phyloP scores from a whole-genome alignment of 2,113 vertebrate species.

The Ondatra zibethicus region DNA sequence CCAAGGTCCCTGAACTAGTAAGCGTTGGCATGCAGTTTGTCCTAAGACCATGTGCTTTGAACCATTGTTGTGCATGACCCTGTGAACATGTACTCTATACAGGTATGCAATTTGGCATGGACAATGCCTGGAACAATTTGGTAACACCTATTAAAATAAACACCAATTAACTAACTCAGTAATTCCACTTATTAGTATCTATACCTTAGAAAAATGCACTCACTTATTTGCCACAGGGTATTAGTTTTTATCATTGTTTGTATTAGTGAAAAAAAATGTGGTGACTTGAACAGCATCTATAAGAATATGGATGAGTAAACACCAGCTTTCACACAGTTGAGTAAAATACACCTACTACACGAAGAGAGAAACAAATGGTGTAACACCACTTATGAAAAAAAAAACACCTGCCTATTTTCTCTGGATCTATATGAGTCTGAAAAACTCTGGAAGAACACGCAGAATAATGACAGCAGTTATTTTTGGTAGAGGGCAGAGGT shows the following conservation, averaged over 20 bases:
- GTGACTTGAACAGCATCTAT: not conserved
- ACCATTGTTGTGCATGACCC: not conserved
- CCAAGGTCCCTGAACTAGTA: not conserved
- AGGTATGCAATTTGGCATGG: not conserved
- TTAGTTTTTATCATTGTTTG: not conserved
- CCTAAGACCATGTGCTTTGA: not conserved
- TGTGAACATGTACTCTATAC: not conserved
- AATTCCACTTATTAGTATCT: conserved; percentile 19
- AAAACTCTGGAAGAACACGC: not conserved
- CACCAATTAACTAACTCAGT: not conserved
- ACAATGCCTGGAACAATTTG: not conserved
- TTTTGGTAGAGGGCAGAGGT: not conserved
- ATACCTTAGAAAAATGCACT: not conserved
- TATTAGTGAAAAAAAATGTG: conserved; percentile 30
- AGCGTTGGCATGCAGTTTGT: not conserved
- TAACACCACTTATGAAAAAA: not conserved
- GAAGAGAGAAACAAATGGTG: not conserved
- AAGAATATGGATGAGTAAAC: not conserved
- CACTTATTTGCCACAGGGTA: not conserved
- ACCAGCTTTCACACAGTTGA: not conserved
- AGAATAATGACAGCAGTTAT: not conserved
- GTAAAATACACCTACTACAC: not conserved
- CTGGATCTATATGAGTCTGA: not conserved
- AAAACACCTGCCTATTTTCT: not conserved
- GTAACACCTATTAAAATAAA: not conserved